Conservation (phyloP, 2,113 vertebrate species). For the Tetrax tetrax region DNA sequence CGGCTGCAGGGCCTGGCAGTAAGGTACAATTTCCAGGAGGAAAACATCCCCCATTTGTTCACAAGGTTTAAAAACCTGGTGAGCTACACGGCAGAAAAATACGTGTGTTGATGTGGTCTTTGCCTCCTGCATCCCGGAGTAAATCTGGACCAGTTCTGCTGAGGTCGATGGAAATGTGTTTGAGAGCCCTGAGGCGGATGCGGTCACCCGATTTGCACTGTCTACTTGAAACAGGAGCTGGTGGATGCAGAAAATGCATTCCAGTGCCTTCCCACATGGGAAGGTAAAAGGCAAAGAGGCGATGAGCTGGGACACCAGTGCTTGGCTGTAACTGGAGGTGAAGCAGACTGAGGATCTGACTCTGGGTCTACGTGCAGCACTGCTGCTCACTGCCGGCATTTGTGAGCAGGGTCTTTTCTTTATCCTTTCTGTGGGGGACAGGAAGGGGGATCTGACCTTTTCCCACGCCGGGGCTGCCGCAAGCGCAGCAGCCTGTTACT, state of each 20-base stretch:
- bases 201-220: not conserved
- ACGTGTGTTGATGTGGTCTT: not conserved
- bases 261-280: not conserved
- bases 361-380: not conserved
- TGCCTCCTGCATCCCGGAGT: not conserved
- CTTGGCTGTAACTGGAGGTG: not conserved
- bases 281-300: not conserved
- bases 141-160: not conserved
- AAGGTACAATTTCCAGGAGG: not conserved
- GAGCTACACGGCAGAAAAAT: not conserved
- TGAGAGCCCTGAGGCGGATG: not conserved
- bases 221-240: not conserved
- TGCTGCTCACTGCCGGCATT: rapidly evolving
- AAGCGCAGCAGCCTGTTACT: not conserved
- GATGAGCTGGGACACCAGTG: not conserved
- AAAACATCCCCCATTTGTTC: not conserved
- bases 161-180: not conserved
- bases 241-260: not conserved
- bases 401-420: not conserved
- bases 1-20: not conserved
- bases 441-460: not conserved
- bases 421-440: not conserved
- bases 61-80: not conserved
- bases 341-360: not conserved
- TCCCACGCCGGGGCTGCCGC: not conserved